A percentile compares a stretch with the other conserved stretches of the same genome.
phyloP scores from a whole-genome alignment of 2,113 vertebrate species.

The Brachypodius melanocephalos region DNA sequence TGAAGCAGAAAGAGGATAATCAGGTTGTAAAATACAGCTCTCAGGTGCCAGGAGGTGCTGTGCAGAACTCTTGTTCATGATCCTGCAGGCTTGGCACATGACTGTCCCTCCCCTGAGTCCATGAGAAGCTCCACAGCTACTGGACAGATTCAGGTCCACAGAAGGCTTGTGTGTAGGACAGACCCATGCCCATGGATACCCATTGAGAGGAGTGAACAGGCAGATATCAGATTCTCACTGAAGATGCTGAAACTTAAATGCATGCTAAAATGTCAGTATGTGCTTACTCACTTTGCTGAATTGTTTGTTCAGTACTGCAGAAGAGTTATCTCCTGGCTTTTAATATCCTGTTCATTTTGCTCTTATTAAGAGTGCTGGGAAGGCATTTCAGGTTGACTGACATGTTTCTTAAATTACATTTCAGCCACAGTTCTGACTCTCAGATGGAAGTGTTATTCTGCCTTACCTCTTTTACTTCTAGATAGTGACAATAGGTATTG shows the following conservation, averaged over 20 bases:
- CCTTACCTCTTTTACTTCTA: not conserved
- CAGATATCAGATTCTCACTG: not conserved
- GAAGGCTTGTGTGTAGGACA: not conserved
- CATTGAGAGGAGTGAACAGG: not conserved
- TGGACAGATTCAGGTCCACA: not conserved
- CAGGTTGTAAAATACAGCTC: not conserved
- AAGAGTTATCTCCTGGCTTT: not conserved
- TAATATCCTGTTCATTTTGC: slow-evolving; percentile 48
- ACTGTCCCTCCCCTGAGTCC: not conserved
- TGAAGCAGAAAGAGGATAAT: not conserved
- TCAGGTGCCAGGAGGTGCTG: not conserved
- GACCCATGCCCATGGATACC: not conserved
- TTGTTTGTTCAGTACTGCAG: not conserved
- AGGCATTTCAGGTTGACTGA: not conserved
- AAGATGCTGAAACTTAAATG: not conserved
- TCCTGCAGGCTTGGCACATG: not conserved
- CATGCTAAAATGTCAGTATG: not conserved
- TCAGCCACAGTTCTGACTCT: not conserved
- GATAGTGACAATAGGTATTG: not conserved
- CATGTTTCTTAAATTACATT: not conserved
- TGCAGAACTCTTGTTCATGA: not conserved
- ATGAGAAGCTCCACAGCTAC: not conserved
- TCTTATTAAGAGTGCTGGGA: not conserved
- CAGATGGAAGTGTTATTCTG: not conserved
- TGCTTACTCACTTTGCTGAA: slow-evolving; percentile 31